phyloP scores from a whole-genome alignment of 2,113 vertebrate genomes.

The Brienomyrus brachyistius region DNA sequence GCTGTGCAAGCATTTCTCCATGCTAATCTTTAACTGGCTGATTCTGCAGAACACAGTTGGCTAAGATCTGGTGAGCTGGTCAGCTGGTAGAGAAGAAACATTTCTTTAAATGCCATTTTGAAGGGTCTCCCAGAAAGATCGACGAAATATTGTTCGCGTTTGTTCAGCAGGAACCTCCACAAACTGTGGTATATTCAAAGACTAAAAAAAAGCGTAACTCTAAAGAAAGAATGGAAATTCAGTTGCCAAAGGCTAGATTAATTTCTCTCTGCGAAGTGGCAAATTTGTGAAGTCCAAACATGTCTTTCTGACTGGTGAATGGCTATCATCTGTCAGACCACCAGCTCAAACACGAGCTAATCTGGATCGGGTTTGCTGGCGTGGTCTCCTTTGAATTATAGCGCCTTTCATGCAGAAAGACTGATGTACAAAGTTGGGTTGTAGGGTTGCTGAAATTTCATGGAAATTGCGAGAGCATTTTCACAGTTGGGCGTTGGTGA shows the following conservation, averaged over 20 bases:
- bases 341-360: not conserved
- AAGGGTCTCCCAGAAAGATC: not conserved
- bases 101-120: too few species aligned
- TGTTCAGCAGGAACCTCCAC: not conserved
- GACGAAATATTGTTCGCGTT: not conserved
- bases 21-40: not conserved
- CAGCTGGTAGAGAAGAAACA: not conserved
- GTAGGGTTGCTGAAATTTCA: not conserved
- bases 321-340: not conserved
- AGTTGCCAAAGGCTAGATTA: not conserved
- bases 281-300: not conserved
- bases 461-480: not conserved
- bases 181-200: not conserved
- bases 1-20: not conserved
- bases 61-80: not conserved
- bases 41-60: not conserved
- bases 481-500: not conserved
- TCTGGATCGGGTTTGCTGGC: not conserved
- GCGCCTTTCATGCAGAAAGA: not conserved
- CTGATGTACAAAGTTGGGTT: not conserved
- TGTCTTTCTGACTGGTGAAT: not conserved
- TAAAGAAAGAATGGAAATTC: not conserved
- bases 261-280: not conserved
- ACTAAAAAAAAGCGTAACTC: not conserved
- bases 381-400: not conserved